Base-by-base conservation (phyloP, 2,797 vertebrate species). In the Gymnopithys bicolor region DNA sequence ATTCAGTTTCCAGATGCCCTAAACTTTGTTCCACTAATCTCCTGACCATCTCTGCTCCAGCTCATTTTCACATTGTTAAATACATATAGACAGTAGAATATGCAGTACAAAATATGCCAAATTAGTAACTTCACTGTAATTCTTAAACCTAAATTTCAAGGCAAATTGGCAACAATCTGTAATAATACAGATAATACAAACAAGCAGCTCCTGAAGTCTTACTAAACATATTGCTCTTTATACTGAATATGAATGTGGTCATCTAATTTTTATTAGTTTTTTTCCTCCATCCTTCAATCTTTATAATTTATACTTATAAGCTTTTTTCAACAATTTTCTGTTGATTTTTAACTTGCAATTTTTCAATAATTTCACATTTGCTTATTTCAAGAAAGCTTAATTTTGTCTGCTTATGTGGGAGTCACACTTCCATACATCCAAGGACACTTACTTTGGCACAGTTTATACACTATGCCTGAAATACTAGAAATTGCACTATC, bases 381-480 rank as follows among this genome's bases (percentile, higher is more conserved):
- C 41, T 67, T 43, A 59, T 49, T 62, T 32, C 39, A 71, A 85
- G 30, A 77, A 94, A 85, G 49, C 35, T 80, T 78, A 58, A 37
- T 45, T 90, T 93, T 41, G 64, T 85, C 64, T 86, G 33, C 41
- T 86, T 67, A 60, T 19, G 43, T 70, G 70, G 68, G 74, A 82
- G 33, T 89, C 25, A 56, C 28, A 67, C n/a, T 82, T 52, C 80
- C 88, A 63, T 75, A 87, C 23, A 70, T 32, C 19, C 64, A 91
- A 83, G 46, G 56, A 71, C 45, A 43, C 41, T 58, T 88, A 79
- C 59, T 76, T 94, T 93, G 77, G 68, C 83, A 93, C 46, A 82
- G 52, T 56, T 35, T 52, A 39, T 68, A 55, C 19, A 24, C 25
- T 55, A 7, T 79, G 55, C 52, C 77, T 82, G 71, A 75, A 30